Conservation (phyloP, 2,888 invertebrate species). For the Deilephila porcellus region DNA sequence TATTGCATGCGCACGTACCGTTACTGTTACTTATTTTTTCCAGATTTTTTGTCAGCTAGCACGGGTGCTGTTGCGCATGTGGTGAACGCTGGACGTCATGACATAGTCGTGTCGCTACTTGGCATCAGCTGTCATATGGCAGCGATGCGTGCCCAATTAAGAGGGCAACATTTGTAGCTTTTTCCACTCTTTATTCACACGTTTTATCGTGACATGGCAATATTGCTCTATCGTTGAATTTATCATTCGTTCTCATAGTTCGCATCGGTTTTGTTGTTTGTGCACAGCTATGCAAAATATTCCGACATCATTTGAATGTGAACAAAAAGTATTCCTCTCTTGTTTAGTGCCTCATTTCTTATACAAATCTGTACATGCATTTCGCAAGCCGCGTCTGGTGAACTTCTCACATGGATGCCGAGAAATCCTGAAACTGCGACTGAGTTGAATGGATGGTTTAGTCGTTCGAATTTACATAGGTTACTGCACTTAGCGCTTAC, state of each 20-base stretch:
- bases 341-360: slow-evolving; percentile 71
- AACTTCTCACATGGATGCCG: slow-evolving; percentile 72
- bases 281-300: slow-evolving; percentile 36
- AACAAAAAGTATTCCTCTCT: slow-evolving; percentile 65
- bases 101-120: slow-evolving; percentile 49
- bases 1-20: slow-evolving; percentile 51
- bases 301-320: slow-evolving; percentile 45
- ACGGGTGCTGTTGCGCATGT: slow-evolving; percentile 48
- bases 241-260: not conserved
- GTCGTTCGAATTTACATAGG: slow-evolving; percentile 74
- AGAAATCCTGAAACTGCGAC: slow-evolving; percentile 72
- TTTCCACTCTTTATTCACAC: slow-evolving; percentile 12
- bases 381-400: slow-evolving; percentile 67
- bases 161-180: slow-evolving; percentile 17
- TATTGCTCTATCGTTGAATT: slow-evolving; percentile 14
- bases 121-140: slow-evolving; percentile 46
- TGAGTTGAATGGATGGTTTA: slow-evolving; percentile 66
- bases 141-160: slow-evolving; percentile 26
- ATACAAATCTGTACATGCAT: slow-evolving; percentile 78
- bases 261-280: not conserved
- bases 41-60: slow-evolving; percentile 35
- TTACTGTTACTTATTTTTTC: slow-evolving; percentile 27
- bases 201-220: slow-evolving; percentile 16
- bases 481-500: slow-evolving; percentile 57
- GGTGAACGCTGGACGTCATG: slow-evolving; percentile 41